These are phyloP conservation scores for Lasius fuliginosus DNA, from an alignment of 2,888 invertebrate genomes.

Conservation along the genomic window DNA sequence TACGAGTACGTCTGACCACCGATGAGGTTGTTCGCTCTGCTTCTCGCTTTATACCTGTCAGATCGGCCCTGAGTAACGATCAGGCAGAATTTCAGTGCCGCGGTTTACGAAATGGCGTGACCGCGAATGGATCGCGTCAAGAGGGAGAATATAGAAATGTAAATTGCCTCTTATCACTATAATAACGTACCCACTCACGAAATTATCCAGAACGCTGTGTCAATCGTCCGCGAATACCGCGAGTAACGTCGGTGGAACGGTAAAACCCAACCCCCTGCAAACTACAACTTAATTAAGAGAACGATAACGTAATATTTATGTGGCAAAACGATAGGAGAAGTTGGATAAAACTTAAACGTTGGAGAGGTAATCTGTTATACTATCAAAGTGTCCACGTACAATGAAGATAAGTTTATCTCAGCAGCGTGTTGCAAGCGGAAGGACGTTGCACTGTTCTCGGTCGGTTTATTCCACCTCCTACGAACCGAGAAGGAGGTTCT, in stretches of 20 bases:
- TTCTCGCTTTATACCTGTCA: constrained; percentile 70
- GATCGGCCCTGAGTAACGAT: constrained; percentile 75
- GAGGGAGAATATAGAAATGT: constrained; percentile 77
- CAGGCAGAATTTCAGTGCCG: constrained; percentile 70
- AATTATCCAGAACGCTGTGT: constrained; percentile 63
- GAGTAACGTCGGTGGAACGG: constrained; percentile 37
- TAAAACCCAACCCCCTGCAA: background rate
- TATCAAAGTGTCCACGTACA: constrained; percentile 53
- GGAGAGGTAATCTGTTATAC: constrained; percentile 51
- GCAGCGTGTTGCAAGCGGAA: constrained; percentile 36
- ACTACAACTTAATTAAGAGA: constrained; percentile 40
- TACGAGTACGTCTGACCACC: constrained; percentile 50
- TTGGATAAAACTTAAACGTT: constrained; percentile 21
- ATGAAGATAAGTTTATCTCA: constrained; percentile 57
- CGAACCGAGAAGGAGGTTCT: constrained; percentile 58
- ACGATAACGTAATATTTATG: constrained; percentile 41
- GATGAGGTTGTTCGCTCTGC: constrained; percentile 62
- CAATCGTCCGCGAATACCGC: constrained; percentile 62
- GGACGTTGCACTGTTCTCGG: constrained; percentile 49
- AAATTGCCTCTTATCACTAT: constrained; percentile 74
- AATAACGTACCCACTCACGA: constrained; percentile 59
- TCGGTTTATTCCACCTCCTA: constrained; percentile 41
- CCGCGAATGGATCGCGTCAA: constrained; percentile 74
- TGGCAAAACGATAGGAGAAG: constrained; percentile 24
- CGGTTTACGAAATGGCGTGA: constrained; percentile 72